Conservation (phyloP, 2,797 vertebrate genomes). For the Ispidina lecontei region DNA sequence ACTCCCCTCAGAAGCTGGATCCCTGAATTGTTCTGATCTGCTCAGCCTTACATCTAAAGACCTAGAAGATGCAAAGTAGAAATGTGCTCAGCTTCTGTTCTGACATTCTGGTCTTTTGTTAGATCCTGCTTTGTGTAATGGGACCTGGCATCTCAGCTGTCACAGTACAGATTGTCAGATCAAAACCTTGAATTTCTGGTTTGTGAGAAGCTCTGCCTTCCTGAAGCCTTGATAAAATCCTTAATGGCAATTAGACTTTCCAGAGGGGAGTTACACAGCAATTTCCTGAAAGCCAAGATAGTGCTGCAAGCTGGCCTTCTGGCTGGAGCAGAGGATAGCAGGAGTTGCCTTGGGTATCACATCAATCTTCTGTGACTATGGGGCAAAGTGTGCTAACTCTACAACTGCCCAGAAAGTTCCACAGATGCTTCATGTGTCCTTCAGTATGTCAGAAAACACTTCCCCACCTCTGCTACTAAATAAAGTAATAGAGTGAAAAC, state of each 20-base stretch:
- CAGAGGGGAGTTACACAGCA: background rate
- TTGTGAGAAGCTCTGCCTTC: background rate
- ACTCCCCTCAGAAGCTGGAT: background rate
- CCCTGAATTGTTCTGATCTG: background rate
- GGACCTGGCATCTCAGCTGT: background rate
- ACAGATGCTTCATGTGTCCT: background rate
- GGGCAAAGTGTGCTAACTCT: background rate
- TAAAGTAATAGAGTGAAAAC: background rate
- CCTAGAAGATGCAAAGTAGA: background rate
- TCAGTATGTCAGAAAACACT: background rate
- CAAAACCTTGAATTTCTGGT: background rate
- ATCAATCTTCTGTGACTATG: background rate
- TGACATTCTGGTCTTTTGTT: background rate
- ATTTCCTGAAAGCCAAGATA: background rate
- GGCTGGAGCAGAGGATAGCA: background rate
- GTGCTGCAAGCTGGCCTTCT: background rate
- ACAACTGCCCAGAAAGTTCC: background rate
- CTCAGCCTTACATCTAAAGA: background rate
- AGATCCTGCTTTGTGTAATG: background rate
- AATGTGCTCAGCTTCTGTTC: background rate
- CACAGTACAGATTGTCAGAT: background rate
- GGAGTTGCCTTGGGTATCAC: background rate
- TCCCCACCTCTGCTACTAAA: background rate
- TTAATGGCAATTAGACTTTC: background rate
- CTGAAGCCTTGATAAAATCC: background rate